Conservation (phyloP, 2,797 vertebrate genomes). For the Platalea minor region DNA sequence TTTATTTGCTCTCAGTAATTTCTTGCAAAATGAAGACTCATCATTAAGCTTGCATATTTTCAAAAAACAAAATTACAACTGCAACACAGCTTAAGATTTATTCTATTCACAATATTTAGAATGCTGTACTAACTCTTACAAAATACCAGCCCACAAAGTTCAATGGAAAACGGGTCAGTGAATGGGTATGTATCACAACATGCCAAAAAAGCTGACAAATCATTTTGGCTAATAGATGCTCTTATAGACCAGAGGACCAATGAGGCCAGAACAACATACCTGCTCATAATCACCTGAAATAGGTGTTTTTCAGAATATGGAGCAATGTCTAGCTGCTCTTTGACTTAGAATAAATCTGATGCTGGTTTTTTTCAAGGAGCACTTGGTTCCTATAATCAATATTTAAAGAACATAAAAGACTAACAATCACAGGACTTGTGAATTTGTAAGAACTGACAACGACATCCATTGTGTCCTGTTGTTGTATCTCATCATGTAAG, state of each 20-base stretch:
- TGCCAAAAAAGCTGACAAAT: neutral
- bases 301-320: accelerated
- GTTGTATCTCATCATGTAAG: neutral
- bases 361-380: neutral
- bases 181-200: neutral
- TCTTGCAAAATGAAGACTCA: neutral
- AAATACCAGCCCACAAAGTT: neutral
- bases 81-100: neutral
- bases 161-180: neutral
- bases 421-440: neutral
- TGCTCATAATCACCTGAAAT: neutral
- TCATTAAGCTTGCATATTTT: neutral
- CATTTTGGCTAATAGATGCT: neutral
- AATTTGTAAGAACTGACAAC: neutral
- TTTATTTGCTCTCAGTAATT: neutral
- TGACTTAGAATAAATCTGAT: neutral
- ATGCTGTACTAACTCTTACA: neutral
- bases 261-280: neutral
- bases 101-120: neutral
- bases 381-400: neutral
- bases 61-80: neutral
- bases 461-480: neutral
- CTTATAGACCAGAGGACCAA: neutral
- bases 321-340: neutral
- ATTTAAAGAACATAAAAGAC: neutral